These are phyloP conservation scores for Conopomorpha cramerella DNA, from an alignment of 1,140 invertebrate species.

Conservation along the genomic window DNA sequence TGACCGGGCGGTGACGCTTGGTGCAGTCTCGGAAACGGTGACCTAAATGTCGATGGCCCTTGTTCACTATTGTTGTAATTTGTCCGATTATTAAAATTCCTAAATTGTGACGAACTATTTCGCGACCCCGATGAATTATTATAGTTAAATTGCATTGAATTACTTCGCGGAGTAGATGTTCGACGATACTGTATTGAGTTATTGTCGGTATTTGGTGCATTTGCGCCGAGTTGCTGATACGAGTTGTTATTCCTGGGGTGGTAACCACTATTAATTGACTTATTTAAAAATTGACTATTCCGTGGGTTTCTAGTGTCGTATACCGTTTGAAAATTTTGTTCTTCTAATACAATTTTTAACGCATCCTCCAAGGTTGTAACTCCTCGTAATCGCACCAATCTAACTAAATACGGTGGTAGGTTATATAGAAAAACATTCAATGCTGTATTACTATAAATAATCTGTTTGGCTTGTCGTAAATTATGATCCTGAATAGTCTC, in stretches of 20 bases:
- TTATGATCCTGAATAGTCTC: neutral
- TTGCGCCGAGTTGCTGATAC: neutral
- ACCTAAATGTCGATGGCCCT: neutral
- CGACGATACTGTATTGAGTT: neutral
- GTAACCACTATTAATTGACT: too few relatives aligned
- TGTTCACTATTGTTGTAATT: too few relatives aligned
- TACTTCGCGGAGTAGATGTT: conserved; percentile 1
- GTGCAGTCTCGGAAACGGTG: neutral
- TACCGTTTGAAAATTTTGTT: neutral
- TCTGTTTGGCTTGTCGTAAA: neutral
- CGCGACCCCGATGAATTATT: neutral
- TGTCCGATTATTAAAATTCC: too few relatives aligned
- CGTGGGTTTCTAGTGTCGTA: neutral
- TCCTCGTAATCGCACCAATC: neutral
- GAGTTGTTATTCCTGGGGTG: neutral
- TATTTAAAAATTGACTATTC: neutral
- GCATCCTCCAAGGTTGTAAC: neutral
- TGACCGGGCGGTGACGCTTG: neutral
- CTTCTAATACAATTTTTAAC: neutral
- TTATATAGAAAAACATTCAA: neutral
- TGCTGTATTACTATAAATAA: neutral
- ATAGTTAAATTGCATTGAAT: conserved; percentile 1
- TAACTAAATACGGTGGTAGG: neutral
- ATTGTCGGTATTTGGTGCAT: neutral
- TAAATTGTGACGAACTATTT: too few relatives aligned